phyloP scores from a whole-genome alignment of 2,888 invertebrate species.

The Drosophila kambysellisi region DNA sequence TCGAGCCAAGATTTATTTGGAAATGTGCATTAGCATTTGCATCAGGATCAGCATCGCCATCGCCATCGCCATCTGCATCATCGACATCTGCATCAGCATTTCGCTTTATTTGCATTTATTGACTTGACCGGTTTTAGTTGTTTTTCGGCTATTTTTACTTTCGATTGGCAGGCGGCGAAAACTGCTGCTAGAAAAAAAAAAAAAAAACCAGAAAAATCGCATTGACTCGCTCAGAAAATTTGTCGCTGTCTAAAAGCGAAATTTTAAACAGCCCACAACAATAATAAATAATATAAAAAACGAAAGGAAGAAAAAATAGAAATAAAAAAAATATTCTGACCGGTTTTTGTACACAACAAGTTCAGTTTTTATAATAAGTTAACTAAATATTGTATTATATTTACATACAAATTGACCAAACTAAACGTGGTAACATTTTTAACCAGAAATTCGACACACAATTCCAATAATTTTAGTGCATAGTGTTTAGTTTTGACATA shows the following conservation, averaged over 20 bases:
- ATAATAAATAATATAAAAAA: conserved; percentile 11
- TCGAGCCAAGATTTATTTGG: background rate
- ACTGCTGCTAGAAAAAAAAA: conserved; percentile 23
- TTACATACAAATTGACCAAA: background rate
- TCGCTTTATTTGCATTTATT: conserved; percentile 20
- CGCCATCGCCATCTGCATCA: background rate
- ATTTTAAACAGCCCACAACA: conserved; percentile 44
- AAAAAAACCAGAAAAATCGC: conserved; percentile 33
- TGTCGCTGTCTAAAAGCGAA: conserved; percentile 64
- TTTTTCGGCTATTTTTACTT: conserved; percentile 65
- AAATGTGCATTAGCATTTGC: conserved; percentile 11
- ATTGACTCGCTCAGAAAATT: conserved; percentile 31
- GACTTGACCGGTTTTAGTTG: conserved; percentile 49
- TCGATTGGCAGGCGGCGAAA: conserved; percentile 55
- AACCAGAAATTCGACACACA: background rate
- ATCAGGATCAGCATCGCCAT: conserved; percentile 2
- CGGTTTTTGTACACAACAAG: conserved; percentile 37
- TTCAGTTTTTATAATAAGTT: background rate
- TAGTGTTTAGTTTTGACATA: background rate
- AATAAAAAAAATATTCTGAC: conserved; percentile 49
- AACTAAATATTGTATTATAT: background rate
- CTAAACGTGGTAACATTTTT: background rate
- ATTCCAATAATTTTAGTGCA: background rate
- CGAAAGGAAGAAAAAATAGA: conserved; percentile 13
- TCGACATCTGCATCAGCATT: conserved; percentile 19